Evolutionary conservation across 2,888 invertebrate species (phyloP), one percentile per base, ranked within the genome.

Genomic region (Lobophora halterata): DNA sequence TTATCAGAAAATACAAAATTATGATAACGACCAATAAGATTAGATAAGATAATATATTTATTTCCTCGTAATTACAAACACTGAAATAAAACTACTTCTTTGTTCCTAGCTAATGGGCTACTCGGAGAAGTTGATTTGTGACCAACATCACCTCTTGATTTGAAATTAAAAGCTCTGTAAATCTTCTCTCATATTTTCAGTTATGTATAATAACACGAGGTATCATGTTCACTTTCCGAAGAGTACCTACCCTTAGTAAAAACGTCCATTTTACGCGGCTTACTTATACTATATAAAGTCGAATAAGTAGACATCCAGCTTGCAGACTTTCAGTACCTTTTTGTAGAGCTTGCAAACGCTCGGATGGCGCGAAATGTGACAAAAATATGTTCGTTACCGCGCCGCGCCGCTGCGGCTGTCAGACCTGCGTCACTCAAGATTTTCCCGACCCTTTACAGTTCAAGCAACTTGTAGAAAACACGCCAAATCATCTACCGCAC

Each of bases 401-500:
- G n/a, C n/a, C n/a, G n/a, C n/a, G n/a, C n/a, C n/a, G n/a, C n/a
- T n/a, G n/a, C 57, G 55, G 58, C 71, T 72, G 76, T 76, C 75
- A 52, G 67, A 74, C 76, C 76, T 68, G 64, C 57, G 69, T 76
- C 77, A 75, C 65, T 68, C 70, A 63, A 66, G 65, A 67, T 73
- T 71, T 65, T 61, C 61, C 51, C 46, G 55, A 55, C 61, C 66
- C 63, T 66, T 70, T 66, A 64, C 64, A 66, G n/a, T 55, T 42
- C 53, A 52, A 57, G 54, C 57, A 63, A 71, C 62, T 67, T 67
- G 64, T 60, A 65, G 57, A 65, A 67, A 71, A 68, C 57, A 63
- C 59, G 61, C 62, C n/a, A 62, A 65, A 62, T 68, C 69, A 68
- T 71, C 54, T 40, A 45, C 32, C 26, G 49, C 55, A 52, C 49